Base-by-base conservation (phyloP, 2,888 invertebrate genomes). In the Drosophila macrothrix region DNA sequence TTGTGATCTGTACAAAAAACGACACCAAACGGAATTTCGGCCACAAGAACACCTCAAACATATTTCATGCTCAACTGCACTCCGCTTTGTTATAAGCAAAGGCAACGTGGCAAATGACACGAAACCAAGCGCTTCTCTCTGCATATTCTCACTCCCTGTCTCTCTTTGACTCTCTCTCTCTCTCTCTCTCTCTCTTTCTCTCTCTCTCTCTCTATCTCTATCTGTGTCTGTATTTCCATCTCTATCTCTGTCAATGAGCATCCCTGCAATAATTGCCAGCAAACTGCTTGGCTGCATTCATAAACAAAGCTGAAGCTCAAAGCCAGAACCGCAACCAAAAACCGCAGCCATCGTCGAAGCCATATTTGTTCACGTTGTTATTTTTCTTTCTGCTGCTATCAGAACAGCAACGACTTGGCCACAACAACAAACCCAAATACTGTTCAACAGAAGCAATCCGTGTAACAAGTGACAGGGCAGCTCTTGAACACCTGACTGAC, bases 11-110 rank as follows among this genome's bases (percentile, higher is more conserved):
- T 19, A 37, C 61, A 60, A 56, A 31, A 29, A 46, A 25, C 41
- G 19, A 28, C 28, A 12, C 46, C 19, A 69, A 69, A 29, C 33
- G 39, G 31, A 70, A 62, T 54, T 35, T 61, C 28, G 50, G 14
- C 69, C 56, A 52, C 35, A 55, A 46, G 60, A 82, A 41, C 63
- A 80, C 73, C 80, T 71, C 64, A 78, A 75, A 68, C 78, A 84
- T 87, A 84, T 84, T 84, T 84, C 84, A 84, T 76, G 78, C 84
- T 78, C 73, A 76, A 78, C 62, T 78, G 76, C 80, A 80, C 41
- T 22, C 52, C 43, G 54, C 61, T 35, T 41, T 56, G 61, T 55
- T 54, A 76, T 74, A 80, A 82, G 73, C 78, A 73, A 84, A 73
- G 59, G 61, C 72, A 78, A 59, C 60, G 59, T 65, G 65, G 71